Evolutionary conservation across 2,797 vertebrate genomes (phyloP).

Genomic region (Acomys russatus): DNA sequence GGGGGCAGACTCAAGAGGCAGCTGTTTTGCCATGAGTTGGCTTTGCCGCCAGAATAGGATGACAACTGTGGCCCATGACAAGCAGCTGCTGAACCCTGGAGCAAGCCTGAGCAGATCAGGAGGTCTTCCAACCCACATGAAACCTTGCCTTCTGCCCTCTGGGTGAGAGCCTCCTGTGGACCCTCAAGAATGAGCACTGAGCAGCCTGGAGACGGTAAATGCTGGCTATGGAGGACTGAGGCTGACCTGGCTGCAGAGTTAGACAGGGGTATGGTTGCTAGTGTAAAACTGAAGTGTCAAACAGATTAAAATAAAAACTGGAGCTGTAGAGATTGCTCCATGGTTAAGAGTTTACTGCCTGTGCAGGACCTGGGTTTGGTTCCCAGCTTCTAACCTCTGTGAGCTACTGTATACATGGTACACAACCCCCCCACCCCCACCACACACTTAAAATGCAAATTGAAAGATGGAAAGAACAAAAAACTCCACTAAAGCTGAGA

Average conservation of each 20-base stretch:
- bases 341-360: not conserved
- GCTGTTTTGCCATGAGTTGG: rapidly evolving
- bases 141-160: not conserved
- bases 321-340: not conserved
- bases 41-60: not conserved
- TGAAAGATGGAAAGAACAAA: not conserved
- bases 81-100: not conserved
- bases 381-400: not conserved
- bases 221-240: no score
- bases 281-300: not conserved
- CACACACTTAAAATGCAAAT: not conserved
- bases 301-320: not conserved
- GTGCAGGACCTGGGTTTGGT: not conserved
- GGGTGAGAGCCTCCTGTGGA: no score
- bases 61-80: not conserved
- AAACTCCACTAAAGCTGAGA: not conserved
- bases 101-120: not conserved
- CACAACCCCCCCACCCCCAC: no score
- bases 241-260: not conserved
- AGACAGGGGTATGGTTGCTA: no score
- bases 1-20: not conserved
- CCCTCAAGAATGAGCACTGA: not conserved
- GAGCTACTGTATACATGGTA: not conserved
- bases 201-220: no score
- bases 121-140: rapidly evolving